Evolutionary conservation across 2,113 vertebrate genomes (phyloP).

Genomic region (Brevimyrus niger): DNA sequence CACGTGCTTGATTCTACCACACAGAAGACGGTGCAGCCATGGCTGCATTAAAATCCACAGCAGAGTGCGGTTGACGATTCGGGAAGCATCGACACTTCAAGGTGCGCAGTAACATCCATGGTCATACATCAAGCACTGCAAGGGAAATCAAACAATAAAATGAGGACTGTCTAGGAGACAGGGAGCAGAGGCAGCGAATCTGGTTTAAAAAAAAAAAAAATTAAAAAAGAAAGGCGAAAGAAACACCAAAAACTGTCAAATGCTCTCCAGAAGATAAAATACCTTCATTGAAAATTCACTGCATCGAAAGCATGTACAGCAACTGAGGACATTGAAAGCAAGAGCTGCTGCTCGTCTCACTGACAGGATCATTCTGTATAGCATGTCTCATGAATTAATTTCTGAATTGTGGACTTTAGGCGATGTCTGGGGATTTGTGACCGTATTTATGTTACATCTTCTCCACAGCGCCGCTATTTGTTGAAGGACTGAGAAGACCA

Average conservation of each 20-base stretch:
- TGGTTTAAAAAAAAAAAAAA: background rate
- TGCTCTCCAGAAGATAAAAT: constrained; percentile 3
- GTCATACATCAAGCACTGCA: background rate
- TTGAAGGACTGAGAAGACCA: background rate
- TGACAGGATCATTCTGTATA: background rate
- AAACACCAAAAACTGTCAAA: background rate
- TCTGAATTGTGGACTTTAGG: background rate
- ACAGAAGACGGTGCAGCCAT: background rate
- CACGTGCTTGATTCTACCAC: background rate
- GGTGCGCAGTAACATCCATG: background rate
- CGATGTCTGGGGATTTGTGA: background rate
- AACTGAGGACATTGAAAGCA: background rate
- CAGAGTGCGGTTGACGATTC: background rate
- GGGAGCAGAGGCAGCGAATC: background rate
- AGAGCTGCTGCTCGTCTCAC: background rate
- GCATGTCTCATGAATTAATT: background rate
- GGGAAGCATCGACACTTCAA: background rate
- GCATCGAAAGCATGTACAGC: background rate
- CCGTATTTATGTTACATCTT: background rate
- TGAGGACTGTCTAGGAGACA: background rate
- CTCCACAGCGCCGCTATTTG: background rate
- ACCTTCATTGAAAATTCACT: background rate
- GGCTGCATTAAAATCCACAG: background rate
- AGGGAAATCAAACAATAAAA: background rate
- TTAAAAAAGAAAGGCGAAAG: background rate